phyloP scores from a whole-genome alignment of 2,888 invertebrate genomes.

The Drosophila neoperkinsi region DNA sequence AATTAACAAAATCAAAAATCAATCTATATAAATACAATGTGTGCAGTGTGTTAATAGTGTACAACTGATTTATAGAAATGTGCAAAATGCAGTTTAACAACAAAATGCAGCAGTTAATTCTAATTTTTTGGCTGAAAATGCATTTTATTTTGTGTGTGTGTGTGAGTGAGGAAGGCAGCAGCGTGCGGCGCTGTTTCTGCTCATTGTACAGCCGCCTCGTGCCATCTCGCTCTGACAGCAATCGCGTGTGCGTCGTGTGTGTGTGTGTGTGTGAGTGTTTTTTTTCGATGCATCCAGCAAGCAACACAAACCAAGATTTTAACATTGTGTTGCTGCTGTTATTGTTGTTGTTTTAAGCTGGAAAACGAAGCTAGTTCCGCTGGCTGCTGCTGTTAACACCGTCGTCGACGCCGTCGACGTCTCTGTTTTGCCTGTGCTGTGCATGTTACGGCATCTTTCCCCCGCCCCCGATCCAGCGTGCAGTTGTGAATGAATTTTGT shows the following conservation, averaged over 20 bases:
- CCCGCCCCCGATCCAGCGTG: conserved; percentile 61
- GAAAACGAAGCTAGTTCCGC: conserved; percentile 70
- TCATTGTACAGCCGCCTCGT: conserved; percentile 30
- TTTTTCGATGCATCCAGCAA: conserved; percentile 65
- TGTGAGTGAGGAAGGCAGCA: conserved; percentile 53
- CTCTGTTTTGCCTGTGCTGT: conserved; percentile 44
- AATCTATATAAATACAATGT: conserved; percentile 8
- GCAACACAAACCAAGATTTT: conserved; percentile 59
- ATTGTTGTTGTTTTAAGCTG: conserved; percentile 25
- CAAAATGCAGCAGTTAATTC: conserved; percentile 47
- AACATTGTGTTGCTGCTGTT: conserved; percentile 51
- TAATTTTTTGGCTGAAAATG: conserved; percentile 62
- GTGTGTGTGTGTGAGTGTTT: conserved; percentile 37
- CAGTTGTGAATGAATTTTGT: conserved; percentile 77
- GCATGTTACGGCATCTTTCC: conserved; percentile 73
- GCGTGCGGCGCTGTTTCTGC: conserved; percentile 62
- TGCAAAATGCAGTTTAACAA: conserved; percentile 19
- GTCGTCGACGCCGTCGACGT: conserved; percentile 39
- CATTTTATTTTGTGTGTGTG: conserved; percentile 54
- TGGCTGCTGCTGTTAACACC: conserved; percentile 36
- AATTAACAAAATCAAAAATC: conserved; percentile 24
- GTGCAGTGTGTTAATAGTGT: conserved; percentile 8
- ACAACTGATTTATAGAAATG: conserved; percentile 12
- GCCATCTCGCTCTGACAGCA: conserved; percentile 55
- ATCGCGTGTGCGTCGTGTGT: conserved; percentile 50